These are phyloP conservation scores for Agrypnus murinus DNA, from an alignment of 2,888 invertebrate genomes.

Conservation along the genomic window DNA sequence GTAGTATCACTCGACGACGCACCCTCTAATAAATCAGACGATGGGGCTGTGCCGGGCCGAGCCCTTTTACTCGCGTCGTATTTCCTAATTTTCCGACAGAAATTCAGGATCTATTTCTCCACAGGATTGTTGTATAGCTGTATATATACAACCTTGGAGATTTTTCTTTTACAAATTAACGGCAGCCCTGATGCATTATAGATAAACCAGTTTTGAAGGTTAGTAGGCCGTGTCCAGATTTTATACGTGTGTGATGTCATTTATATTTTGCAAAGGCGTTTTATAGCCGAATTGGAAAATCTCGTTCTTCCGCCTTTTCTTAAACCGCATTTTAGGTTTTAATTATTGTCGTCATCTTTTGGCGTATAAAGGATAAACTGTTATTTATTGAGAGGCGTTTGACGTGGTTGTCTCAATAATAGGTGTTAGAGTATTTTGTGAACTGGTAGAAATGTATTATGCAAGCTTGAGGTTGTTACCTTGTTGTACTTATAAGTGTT, in stretches of 20 bases:
- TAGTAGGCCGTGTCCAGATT: neutral
- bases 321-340: no score
- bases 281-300: neutral
- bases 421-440: no score
- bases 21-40: conserved; percentile 28
- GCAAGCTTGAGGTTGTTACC: conserved; percentile 23
- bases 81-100: conserved; percentile 30
- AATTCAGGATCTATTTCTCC: conserved; percentile 11
- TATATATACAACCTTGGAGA: neutral
- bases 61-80: conserved; percentile 28
- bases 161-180: conserved; percentile 12
- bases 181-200: conserved; percentile 22
- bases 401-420: neutral
- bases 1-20: conserved; percentile 31
- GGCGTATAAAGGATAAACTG: no score
- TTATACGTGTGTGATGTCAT: neutral
- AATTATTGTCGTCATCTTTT: no score
- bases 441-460: conserved; percentile 14
- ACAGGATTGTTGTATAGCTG: no score
- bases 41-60: conserved; percentile 15
- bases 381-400: conserved; percentile 5
- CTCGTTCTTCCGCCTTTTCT: no score
- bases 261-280: no score
- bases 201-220: conserved; percentile 20
- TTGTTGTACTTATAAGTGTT: conserved; percentile 12